Evolutionary conservation across 2,113 vertebrate species (phyloP).

Genomic region (Microcebus lehilahytsara): DNA sequence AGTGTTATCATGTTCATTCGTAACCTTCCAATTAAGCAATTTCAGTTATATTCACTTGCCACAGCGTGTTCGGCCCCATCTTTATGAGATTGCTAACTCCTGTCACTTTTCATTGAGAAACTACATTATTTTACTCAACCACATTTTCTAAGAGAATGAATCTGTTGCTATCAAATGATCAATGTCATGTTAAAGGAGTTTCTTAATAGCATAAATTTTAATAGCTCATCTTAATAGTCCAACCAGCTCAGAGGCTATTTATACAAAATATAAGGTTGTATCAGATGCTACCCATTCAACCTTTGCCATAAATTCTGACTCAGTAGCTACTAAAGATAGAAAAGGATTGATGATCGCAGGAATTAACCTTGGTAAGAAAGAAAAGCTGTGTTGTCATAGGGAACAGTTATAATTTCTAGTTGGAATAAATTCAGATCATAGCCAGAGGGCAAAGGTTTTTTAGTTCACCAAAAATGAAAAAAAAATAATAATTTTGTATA

Average conservation of each 20-base stretch:
- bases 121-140: slow-evolving; percentile 55
- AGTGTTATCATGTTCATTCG: not conserved
- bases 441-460: not conserved
- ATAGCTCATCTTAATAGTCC: slow-evolving; percentile 51
- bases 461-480: slow-evolving; percentile 60
- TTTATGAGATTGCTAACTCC: slow-evolving; percentile 55
- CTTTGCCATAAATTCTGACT: slow-evolving; percentile 66
- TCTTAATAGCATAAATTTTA: slow-evolving; percentile 58
- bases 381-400: not conserved
- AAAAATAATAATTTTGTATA: slow-evolving; percentile 1
- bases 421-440: slow-evolving; percentile 7
- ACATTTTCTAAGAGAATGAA: slow-evolving; percentile 66
- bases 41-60: slow-evolving; percentile 15
- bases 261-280: slow-evolving; percentile 52
- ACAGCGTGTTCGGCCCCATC: not conserved
- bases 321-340: slow-evolving; percentile 14
- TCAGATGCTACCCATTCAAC: slow-evolving; percentile 43
- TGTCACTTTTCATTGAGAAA: slow-evolving; percentile 55
- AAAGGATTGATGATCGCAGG: slow-evolving; percentile 17
- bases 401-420: not conserved
- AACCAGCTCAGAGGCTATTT: slow-evolving; percentile 37
- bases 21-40: slow-evolving; percentile 55
- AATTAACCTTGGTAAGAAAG: slow-evolving; percentile 59
- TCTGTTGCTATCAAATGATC: slow-evolving; percentile 66
- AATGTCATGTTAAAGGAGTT: slow-evolving; percentile 62